Evolutionary conservation across 2,888 invertebrate genomes (phyloP).

Genomic region (Standfussiana lucernea): DNA sequence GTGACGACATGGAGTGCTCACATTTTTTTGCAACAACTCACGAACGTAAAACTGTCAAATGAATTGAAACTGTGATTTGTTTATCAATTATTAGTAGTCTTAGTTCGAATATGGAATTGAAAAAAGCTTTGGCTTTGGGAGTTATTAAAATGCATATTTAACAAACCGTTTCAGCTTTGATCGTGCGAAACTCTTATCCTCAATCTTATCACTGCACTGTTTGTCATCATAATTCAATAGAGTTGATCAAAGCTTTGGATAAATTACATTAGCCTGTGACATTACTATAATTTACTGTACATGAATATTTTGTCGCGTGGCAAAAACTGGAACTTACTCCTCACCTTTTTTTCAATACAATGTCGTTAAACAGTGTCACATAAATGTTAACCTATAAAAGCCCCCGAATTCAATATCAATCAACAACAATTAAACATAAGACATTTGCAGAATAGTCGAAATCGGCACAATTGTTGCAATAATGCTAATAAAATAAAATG

Average conservation of each 20-base stretch:
- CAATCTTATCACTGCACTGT: not conserved
- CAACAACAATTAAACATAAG: no score
- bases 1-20: constrained; percentile 12
- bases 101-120: not conserved
- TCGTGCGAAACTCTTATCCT: not conserved
- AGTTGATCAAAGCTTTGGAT: not conserved
- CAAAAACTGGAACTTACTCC: not conserved
- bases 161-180: not conserved
- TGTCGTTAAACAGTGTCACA: not conserved
- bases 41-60: not conserved
- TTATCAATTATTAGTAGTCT: not conserved
- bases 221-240: not conserved
- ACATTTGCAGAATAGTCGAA: not conserved
- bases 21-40: not conserved
- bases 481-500: not conserved
- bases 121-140: not conserved
- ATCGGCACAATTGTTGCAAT: not conserved
- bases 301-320: not conserved
- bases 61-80: not conserved
- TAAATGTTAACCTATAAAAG: not conserved
- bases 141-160: not conserved
- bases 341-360: not conserved
- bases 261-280: not conserved
- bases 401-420: not conserved
- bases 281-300: not conserved